Conservation (phyloP, 2,113 vertebrate genomes). For the Scolopax mira region DNA sequence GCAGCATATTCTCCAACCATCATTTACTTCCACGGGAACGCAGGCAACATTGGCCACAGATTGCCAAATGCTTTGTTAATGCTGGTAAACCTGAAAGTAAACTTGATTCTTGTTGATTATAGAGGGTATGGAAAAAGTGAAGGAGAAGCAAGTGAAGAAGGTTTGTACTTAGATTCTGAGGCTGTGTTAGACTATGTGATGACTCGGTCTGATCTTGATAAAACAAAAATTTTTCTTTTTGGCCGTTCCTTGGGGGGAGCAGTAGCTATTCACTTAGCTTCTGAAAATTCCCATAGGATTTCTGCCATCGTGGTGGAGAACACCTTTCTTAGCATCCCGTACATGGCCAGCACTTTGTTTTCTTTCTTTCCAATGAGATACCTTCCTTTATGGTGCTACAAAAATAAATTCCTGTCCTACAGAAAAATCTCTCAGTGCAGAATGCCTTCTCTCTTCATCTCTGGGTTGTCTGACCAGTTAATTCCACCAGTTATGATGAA, state of each 20-base stretch:
- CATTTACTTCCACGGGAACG: conserved; percentile 98
- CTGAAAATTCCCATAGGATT: conserved; percentile 92
- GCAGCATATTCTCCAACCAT: conserved; percentile 86
- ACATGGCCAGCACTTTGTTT: conserved; percentile 98
- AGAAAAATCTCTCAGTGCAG: conserved; percentile 91
- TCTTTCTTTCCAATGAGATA: conserved; percentile 95
- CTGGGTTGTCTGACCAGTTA: conserved; percentile 95
- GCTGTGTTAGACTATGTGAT: conserved; percentile 95
- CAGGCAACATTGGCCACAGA: conserved; percentile 96
- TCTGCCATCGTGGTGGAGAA: conserved; percentile 96
- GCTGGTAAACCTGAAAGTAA: conserved; percentile 97
- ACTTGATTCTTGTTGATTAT: conserved; percentile 94
- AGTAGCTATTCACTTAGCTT: conserved; percentile 93
- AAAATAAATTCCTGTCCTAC: conserved; percentile 97
- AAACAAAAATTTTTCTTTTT: conserved; percentile 95
- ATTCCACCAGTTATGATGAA: conserved; percentile 99
- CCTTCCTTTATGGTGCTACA: conserved; percentile 97
- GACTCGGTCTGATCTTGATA: conserved; percentile 96
- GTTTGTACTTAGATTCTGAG: conserved; percentile 91
- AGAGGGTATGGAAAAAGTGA: conserved; percentile 97
- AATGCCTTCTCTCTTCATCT: conserved; percentile 98
- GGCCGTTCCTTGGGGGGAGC: conserved; percentile 97
- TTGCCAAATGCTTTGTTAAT: conserved; percentile 96
- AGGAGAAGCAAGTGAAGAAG: conserved; percentile 93
- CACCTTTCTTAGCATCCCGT: conserved; percentile 98